Percentiles rank a stretch among this genome's conserved stretches.
phyloP scores from a whole-genome alignment of 2,888 invertebrate species.

The Lasioglossum marginatum region DNA sequence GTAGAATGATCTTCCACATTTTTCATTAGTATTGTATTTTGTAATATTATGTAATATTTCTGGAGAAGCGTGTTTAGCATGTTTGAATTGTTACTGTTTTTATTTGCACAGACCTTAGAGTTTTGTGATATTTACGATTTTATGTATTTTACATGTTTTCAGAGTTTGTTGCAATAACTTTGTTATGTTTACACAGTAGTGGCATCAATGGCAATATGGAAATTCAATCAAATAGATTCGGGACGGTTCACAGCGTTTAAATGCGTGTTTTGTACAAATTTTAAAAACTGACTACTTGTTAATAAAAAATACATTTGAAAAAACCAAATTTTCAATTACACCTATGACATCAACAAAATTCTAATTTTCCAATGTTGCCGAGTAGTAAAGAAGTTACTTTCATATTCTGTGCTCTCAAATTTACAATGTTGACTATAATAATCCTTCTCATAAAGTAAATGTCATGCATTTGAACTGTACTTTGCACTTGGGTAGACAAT shows the following conservation, averaged over 20 bases:
- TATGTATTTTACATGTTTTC: conserved; percentile 16
- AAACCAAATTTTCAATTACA: background rate
- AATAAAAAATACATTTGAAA: conserved; percentile 30
- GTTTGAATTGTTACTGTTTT: background rate
- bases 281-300: conserved; percentile 52
- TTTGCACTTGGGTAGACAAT: too few relatives aligned
- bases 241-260: conserved; percentile 42
- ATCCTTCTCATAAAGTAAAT: background rate
- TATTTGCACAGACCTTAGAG: background rate
- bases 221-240: conserved; percentile 26
- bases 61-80: background rate
- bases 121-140: background rate
- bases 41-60: background rate
- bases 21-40: background rate
- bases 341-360: background rate
- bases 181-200: conserved; percentile 45
- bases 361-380: background rate
- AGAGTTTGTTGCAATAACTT: conserved; percentile 29
- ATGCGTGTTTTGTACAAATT: conserved; percentile 57
- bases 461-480: background rate
- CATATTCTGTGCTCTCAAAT: background rate
- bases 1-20: background rate
- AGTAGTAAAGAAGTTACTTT: background rate
- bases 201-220: conserved; percentile 34
- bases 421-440: background rate